Conservation (phyloP, 2,797 vertebrate species). For the Smutsia gigantea region DNA sequence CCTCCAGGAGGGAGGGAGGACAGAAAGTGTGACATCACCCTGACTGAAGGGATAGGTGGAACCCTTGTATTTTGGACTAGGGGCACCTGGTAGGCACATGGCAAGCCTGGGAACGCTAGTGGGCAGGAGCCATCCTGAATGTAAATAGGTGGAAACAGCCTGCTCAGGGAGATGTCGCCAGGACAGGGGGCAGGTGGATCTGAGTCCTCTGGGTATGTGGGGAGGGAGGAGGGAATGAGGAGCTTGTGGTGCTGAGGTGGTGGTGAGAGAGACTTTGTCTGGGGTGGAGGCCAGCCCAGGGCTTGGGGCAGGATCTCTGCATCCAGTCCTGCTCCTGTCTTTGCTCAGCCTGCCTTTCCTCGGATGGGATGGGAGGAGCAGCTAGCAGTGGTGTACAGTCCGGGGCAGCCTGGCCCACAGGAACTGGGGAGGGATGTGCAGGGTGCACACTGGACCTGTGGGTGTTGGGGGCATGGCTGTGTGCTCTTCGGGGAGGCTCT, state of each 20-base stretch:
- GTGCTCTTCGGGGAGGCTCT: not conserved
- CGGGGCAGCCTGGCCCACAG: not conserved
- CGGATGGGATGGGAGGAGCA: slow-evolving; percentile 44
- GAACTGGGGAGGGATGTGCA: not conserved
- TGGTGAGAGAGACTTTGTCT: not conserved
- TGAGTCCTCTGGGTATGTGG: not conserved
- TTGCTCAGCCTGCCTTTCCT: not conserved
- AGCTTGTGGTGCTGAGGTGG: not conserved
- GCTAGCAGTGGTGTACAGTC: slow-evolving; percentile 36
- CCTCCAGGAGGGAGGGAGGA: not conserved
- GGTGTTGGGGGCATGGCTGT: not conserved
- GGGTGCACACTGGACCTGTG: not conserved
- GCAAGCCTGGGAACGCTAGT: not conserved
- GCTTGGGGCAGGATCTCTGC: not conserved
- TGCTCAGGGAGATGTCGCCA: not conserved
- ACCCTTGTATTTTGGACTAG: not conserved
- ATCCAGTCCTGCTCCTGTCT: not conserved
- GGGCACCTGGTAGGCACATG: not conserved
- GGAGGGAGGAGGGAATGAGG: not conserved
- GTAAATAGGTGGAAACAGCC: not conserved
- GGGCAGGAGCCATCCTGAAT: not conserved
- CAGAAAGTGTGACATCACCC: not conserved
- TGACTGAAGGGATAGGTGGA: not conserved
- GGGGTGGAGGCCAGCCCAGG: not conserved
- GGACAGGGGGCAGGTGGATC: not conserved